Evolutionary conservation across 1,140 invertebrate species (phyloP), one percentile per base, ranked within the genome.

Genomic region (Heliconius hermathena): DNA sequence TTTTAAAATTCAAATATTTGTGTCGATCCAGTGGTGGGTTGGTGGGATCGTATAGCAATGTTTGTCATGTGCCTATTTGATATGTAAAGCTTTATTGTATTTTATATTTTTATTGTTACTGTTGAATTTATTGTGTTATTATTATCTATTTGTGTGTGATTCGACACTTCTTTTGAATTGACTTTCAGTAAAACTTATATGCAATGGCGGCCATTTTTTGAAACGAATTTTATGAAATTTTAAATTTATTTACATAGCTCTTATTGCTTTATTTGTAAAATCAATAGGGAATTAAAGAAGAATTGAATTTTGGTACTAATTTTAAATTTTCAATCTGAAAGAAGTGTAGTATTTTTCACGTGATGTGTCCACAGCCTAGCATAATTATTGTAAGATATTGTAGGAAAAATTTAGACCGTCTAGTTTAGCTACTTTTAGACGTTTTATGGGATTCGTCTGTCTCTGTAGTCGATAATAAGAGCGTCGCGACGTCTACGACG

Each of bases 401-500:
- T 72, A 72, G 74, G 22, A 29, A 22, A 38, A 75, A 72, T 71
- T 72, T 80, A 80, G 73, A 75, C 60, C 52, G 75, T 70, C 38
- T 80, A 80, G 79, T 70, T 71, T 76, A 80, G 54, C 33, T 71
- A 57, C 73, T 77, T 77, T 77, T 82, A 82, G 82, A 79, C 73
- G 74, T 83, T 81, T 79, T 77, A 80, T 82, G 80, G 80, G 83
- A 82, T 82, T 81, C 76, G 71, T 71, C 73, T 33, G 73, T 78
- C 71, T 71, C 73, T 33, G 75, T 78, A 82, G 75, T 77, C 72
- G 74, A 75, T 52, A 73, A 78, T 78, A 60, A 75, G 79, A 71
- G 74, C 76, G 76, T 83, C 79, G 83, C 85, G 84, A 82, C 82
- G 83, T 85, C 84, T 84, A 82, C 79, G 77, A 85, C 86, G 82